A percentile compares a stretch with the other conserved stretches of the same genome.
Evolutionary conservation across 2,113 vertebrate species (phyloP).

Genomic region (Ploceus nigricollis): DNA sequence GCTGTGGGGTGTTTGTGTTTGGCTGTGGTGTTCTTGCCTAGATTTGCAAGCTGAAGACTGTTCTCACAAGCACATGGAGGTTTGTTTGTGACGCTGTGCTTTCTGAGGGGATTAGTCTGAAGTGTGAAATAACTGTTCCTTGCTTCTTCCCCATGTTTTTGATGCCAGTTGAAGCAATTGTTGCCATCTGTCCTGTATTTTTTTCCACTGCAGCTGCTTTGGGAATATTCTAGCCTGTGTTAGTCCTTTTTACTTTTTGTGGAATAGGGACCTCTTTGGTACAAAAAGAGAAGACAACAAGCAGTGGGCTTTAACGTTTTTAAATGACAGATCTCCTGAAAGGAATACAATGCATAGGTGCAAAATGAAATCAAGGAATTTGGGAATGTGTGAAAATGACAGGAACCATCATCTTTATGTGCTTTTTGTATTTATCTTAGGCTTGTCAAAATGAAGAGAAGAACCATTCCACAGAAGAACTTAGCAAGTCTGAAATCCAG

Average conservation of each 20-base stretch:
- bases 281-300: neutral
- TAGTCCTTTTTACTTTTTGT: neutral
- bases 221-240: neutral
- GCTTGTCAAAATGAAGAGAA: slow-evolving; percentile 62
- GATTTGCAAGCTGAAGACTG: neutral
- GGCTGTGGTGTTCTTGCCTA: neutral
- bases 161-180: neutral
- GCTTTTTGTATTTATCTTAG: slow-evolving; percentile 53
- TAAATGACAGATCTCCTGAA: neutral
- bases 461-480: slow-evolving; percentile 62
- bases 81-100: neutral
- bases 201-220: neutral
- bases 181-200: neutral
- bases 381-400: neutral
- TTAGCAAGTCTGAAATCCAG: slow-evolving; percentile 27
- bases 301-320: neutral
- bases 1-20: neutral
- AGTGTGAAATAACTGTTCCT: neutral
- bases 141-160: neutral
- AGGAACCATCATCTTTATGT: neutral
- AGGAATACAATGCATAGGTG: neutral
- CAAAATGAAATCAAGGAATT: neutral
- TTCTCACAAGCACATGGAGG: neutral
- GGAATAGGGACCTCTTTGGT: neutral
- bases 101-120: neutral